Evolutionary conservation across 2,113 vertebrate genomes (phyloP), one percentile per base, ranked within the genome.

Genomic region (Brachionichthys hirsutus): DNA sequence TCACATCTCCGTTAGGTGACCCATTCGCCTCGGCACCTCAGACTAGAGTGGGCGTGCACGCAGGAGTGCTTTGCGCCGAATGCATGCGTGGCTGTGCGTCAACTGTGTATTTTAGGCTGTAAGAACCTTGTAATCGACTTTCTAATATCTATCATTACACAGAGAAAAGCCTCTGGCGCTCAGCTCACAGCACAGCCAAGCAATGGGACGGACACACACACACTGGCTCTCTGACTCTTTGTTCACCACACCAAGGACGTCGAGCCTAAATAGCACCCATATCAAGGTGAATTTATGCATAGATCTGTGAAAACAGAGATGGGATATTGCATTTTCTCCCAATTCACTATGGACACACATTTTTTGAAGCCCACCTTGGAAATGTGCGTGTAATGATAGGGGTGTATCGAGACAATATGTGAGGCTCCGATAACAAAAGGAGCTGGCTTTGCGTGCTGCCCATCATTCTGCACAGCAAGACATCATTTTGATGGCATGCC

Each of bases 111-210:
- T 44, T 7, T 14, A 60, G 62, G 52, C 51, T 63, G 59, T 43
- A 68, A 76, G 70, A 71, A 65, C 61, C 78, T 71, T 77, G 78
- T 89, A 87, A 89, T 87, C 45, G 69, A 75, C 82, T 76, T 77
- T 85, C 66, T 87, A 83, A 82, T 87, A 85, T 83, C 80, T 76
- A 80, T 77, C 75, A 86, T 88, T 85, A 83, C 80, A 61, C 55
- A 15, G 2, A 73, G 59, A 77, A 66, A 70, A 77, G 67, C 62
- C 48, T 73, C 41, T 65, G 17, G 45, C 64, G 67, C 67, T 79
- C 45, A 74, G 69, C 63, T 76, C 60, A 66, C 72, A 54, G 70
- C 67, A 65, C 60, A 70, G 56, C 49, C 53, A 59, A 77, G 77
- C 63, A 65, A 30, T 51, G 53, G 42, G 49, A 73, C 69, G 67